Evolutionary conservation across 1,140 invertebrate species (phyloP).

Genomic region (Zaprionus gabonicus): DNA sequence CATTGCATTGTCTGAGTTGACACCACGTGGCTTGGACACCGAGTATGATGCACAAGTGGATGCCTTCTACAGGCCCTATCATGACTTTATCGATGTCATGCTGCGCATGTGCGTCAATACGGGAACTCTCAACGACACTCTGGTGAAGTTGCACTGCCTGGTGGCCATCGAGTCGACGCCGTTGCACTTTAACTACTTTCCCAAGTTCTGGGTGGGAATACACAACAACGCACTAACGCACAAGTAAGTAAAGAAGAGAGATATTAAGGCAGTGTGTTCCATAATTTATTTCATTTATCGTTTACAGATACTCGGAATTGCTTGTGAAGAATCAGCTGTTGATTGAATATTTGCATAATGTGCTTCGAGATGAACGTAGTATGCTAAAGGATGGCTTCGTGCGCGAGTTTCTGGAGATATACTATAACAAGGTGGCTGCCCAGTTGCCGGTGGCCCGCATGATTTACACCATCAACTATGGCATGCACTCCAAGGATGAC

Average conservation of each 20-base stretch:
- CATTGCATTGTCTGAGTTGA: slow-evolving; percentile 89
- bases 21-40: slow-evolving; percentile 88
- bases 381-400: slow-evolving; percentile 81
- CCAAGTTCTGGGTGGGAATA: slow-evolving; percentile 84
- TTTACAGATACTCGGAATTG: slow-evolving; percentile 74
- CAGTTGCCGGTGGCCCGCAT: slow-evolving; percentile 79
- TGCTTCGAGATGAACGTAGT: slow-evolving; percentile 73
- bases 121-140: slow-evolving; percentile 79
- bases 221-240: slow-evolving; percentile 82
- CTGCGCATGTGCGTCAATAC: slow-evolving; percentile 92
- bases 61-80: slow-evolving; percentile 93
- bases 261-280: background rate
- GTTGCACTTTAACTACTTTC: slow-evolving; percentile 83
- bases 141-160: slow-evolving; percentile 80
- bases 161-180: slow-evolving; percentile 82
- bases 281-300: no score
- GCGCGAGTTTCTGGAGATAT: slow-evolving; percentile 80
- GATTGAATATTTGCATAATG: slow-evolving; percentile 80
- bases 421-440: slow-evolving; percentile 78
- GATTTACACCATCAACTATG: slow-evolving; percentile 82
- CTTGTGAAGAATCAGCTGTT: slow-evolving; percentile 74
- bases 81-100: slow-evolving; percentile 94
- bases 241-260: slow-evolving; percentile 67
- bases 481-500: slow-evolving; percentile 83
- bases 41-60: slow-evolving; percentile 91